Conservation (phyloP, 2,797 vertebrate genomes). For the Cephalopachus bancanus region DNA sequence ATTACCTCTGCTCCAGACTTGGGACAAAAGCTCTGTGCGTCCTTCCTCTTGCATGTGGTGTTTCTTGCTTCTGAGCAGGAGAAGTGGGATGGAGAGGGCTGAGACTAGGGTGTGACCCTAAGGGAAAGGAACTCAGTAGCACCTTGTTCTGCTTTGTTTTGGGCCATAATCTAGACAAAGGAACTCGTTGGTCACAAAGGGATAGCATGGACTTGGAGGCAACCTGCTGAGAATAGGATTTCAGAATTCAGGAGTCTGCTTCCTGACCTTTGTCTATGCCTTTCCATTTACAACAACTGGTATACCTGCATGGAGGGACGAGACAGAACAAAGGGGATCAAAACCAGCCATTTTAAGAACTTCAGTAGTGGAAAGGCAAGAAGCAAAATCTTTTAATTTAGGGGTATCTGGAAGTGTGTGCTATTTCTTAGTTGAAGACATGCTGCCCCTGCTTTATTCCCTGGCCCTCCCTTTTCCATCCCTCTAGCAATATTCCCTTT, state of each 20-base stretch:
- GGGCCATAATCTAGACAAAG: background rate
- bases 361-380: background rate
- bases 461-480: background rate
- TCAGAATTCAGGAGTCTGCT: background rate
- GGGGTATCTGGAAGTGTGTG: background rate
- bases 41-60: background rate
- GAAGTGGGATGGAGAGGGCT: background rate
- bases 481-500: background rate
- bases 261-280: background rate
- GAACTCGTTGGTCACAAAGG: background rate
- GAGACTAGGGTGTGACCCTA: background rate
- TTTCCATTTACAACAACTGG: background rate
- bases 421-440: background rate
- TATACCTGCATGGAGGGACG: background rate
- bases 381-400: constrained; percentile 9
- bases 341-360: constrained; percentile 23
- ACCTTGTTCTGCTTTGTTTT: background rate
- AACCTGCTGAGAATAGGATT: background rate
- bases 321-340: background rate
- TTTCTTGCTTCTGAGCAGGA: background rate
- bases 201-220: background rate
- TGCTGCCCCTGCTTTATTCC: background rate
- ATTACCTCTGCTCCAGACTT: background rate
- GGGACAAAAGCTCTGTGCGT: background rate
- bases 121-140: background rate